Percentiles rank a stretch among this genome's conserved stretches.
phyloP scores from a whole-genome alignment of 1,140 invertebrate genomes.

The Zaprionus taronus region DNA sequence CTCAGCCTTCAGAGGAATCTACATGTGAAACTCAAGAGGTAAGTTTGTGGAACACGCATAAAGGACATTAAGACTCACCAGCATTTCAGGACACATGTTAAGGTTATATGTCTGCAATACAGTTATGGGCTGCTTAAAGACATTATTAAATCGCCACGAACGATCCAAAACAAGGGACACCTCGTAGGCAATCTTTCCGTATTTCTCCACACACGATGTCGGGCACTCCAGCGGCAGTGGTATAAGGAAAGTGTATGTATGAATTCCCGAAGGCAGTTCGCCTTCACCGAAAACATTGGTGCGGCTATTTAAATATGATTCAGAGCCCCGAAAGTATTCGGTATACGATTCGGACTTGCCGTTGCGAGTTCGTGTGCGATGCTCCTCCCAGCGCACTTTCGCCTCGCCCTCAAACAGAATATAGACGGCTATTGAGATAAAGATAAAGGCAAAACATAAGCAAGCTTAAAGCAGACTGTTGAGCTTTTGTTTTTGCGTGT shows the following conservation, averaged over 20 bases:
- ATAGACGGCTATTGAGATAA: constrained; percentile 53
- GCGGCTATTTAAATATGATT: constrained; percentile 54
- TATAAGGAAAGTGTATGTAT: constrained; percentile 71
- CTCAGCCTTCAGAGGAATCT: constrained; percentile 65
- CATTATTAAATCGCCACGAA: constrained; percentile 90
- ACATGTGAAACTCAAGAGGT: not conserved
- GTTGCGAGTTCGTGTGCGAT: constrained; percentile 28
- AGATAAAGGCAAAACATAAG: not conserved
- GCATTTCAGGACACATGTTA: constrained; percentile 85
- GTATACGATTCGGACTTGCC: constrained; percentile 13
- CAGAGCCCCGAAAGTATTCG: constrained; percentile 38
- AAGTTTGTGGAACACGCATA: no score
- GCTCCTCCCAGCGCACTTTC: constrained; percentile 71
- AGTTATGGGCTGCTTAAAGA: constrained; percentile 89
- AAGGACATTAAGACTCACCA: constrained; percentile 36
- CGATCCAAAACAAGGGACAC: constrained; percentile 88
- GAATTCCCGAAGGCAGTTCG: constrained; percentile 55
- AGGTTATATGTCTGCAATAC: constrained; percentile 90
- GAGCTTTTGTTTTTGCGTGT: not conserved
- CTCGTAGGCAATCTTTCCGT: constrained; percentile 89
- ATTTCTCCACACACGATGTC: constrained; percentile 89
- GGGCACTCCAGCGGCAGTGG: constrained; percentile 86
- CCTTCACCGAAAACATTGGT: constrained; percentile 55
- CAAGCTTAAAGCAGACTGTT: not conserved
- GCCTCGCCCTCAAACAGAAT: constrained; percentile 69